phyloP scores from a whole-genome alignment of 2,888 invertebrate genomes.

The Ornithoptera priamus region DNA sequence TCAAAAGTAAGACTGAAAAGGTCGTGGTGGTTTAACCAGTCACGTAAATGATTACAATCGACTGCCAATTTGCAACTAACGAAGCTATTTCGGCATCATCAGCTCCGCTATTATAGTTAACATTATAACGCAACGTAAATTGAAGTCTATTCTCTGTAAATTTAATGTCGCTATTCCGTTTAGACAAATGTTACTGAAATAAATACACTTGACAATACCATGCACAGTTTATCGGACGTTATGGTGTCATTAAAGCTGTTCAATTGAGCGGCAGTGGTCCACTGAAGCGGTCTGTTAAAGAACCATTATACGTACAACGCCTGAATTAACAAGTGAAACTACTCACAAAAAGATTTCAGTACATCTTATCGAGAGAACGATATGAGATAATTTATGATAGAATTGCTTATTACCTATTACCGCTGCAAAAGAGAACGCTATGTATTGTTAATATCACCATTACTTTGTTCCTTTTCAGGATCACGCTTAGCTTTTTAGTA shows the following conservation, averaged over 20 bases:
- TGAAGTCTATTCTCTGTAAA: constrained; percentile 1
- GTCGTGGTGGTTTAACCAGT: neutral
- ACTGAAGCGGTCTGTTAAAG: neutral
- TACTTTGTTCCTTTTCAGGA: too few species aligned
- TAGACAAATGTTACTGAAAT: constrained; percentile 7
- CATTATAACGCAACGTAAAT: neutral
- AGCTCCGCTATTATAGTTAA: constrained; percentile 1
- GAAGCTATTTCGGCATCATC: constrained; percentile 12
- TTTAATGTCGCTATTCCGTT: neutral
- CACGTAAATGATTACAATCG: constrained; percentile 14
- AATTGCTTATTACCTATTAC: too few species aligned
- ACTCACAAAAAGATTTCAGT: too few species aligned
- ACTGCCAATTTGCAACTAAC: constrained; percentile 21
- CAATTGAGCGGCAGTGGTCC: constrained; percentile 13
- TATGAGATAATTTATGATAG: too few species aligned
- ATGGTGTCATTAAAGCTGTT: constrained; percentile 20
- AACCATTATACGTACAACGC: neutral
- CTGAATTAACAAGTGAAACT: too few species aligned
- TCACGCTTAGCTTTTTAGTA: too few species aligned
- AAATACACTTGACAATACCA: constrained; percentile 5
- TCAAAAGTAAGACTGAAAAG: too few species aligned
- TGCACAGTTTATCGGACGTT: constrained; percentile 11
- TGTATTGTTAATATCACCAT: too few species aligned
- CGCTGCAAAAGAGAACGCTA: too few species aligned
- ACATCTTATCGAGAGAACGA: too few species aligned